phyloP scores from a whole-genome alignment of 2,113 vertebrate genomes.

The Eublepharis macularius region DNA sequence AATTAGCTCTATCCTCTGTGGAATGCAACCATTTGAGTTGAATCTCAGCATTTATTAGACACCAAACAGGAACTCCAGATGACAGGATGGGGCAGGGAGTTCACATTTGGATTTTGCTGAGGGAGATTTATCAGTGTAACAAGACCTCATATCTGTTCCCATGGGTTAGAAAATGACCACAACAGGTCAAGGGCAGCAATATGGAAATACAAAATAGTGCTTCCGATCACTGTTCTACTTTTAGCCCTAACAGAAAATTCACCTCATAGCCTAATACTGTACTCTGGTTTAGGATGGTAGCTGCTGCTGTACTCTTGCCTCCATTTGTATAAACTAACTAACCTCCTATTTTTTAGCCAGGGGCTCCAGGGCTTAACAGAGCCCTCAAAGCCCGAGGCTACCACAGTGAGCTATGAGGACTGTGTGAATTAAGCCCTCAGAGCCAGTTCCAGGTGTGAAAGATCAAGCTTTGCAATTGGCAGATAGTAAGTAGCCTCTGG shows the following conservation, averaged over 20 bases:
- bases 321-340: background rate
- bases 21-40: background rate
- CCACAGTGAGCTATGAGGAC: too few species aligned
- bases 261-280: too few species aligned
- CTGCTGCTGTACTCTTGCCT: background rate
- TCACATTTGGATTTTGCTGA: background rate
- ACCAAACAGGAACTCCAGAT: accelerated
- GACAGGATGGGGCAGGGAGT: background rate
- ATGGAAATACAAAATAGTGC: background rate
- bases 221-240: background rate
- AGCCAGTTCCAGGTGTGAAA: too few species aligned
- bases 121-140: background rate
- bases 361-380: too few species aligned
- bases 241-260: background rate
- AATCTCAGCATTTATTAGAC: background rate
- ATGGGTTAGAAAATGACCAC: background rate
- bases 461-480: too few species aligned
- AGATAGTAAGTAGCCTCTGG: too few species aligned
- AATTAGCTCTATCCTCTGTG: background rate
- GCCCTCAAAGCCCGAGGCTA: too few species aligned
- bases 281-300: background rate
- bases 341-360: too few species aligned
- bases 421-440: too few species aligned
- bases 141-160: background rate
- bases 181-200: background rate